These are phyloP conservation scores for Eilema sororculum DNA, from an alignment of 2,888 invertebrate species.

Conservation along the genomic window DNA sequence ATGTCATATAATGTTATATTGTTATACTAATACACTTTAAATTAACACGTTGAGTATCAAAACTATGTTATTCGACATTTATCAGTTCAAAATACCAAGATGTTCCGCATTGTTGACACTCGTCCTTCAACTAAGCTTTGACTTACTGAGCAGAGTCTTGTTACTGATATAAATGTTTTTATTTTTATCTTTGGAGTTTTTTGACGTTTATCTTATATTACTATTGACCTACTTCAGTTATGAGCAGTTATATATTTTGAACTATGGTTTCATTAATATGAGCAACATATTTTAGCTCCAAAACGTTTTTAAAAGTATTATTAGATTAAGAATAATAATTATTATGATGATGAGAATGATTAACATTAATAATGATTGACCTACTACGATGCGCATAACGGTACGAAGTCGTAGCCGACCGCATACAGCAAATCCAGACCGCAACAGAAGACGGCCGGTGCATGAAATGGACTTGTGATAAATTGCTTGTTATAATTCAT, in stretches of 20 bases:
- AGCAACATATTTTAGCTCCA: too few species aligned
- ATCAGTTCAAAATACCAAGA: slow-evolving; percentile 44
- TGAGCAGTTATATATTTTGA: not conserved
- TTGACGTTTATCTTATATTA: not conserved
- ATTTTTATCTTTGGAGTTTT: not conserved
- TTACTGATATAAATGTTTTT: not conserved
- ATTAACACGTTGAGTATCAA: not conserved
- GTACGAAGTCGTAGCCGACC: too few species aligned
- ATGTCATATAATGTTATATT: not conserved
- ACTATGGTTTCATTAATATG: not conserved
- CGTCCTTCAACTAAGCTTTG: slow-evolving; percentile 5
- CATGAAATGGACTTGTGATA: too few species aligned
- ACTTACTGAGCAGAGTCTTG: not conserved
- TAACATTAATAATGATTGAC: too few species aligned
- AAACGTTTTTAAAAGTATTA: not conserved
- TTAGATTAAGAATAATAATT: too few species aligned
- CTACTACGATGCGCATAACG: too few species aligned
- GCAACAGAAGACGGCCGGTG: too few species aligned
- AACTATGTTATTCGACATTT: slow-evolving; percentile 41
- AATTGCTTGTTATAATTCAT: too few species aligned
- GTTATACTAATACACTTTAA: not conserved
- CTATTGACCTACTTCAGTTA: not conserved
- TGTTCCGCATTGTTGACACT: slow-evolving; percentile 53
- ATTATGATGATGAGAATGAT: too few species aligned
- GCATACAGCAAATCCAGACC: too few species aligned